Evolutionary conservation across 2,113 vertebrate genomes (phyloP).

Genomic region (Scytalopus superciliaris): DNA sequence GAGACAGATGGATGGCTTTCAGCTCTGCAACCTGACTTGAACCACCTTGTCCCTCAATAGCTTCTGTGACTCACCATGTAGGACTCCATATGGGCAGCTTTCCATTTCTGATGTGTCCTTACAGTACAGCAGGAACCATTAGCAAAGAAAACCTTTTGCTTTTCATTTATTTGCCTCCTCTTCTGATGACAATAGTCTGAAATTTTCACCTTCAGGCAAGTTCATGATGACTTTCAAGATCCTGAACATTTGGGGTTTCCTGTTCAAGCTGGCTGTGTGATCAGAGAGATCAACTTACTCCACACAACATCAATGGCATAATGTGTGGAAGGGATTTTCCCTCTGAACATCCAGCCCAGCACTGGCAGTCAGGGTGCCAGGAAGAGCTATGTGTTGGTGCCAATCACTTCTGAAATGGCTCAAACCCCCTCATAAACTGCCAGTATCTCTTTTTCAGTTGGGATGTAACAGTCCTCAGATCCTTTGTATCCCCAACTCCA

Average conservation of each 20-base stretch:
- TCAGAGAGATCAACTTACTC: background rate
- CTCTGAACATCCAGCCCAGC: background rate
- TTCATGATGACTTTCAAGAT: background rate
- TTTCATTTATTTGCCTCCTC: background rate
- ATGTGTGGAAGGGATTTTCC: background rate
- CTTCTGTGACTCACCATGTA: no score
- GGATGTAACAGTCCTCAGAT: background rate
- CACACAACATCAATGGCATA: background rate
- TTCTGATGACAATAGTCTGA: background rate
- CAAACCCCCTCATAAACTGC: background rate
- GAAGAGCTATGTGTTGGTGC: background rate
- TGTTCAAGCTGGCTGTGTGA: background rate
- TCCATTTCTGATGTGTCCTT: no score
- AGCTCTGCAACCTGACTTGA: no score
- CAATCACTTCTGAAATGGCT: background rate
- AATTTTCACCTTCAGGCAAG: background rate
- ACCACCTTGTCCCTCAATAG: no score
- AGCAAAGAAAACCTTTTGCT: background rate
- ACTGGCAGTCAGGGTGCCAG: background rate
- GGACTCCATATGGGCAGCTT: no score
- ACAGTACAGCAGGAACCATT: background rate
- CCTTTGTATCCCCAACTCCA: no score
- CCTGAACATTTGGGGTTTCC: background rate
- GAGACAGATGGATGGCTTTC: no score
- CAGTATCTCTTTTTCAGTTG: background rate